Conservation (phyloP, 2,113 vertebrate species). For the Puma concolor region DNA sequence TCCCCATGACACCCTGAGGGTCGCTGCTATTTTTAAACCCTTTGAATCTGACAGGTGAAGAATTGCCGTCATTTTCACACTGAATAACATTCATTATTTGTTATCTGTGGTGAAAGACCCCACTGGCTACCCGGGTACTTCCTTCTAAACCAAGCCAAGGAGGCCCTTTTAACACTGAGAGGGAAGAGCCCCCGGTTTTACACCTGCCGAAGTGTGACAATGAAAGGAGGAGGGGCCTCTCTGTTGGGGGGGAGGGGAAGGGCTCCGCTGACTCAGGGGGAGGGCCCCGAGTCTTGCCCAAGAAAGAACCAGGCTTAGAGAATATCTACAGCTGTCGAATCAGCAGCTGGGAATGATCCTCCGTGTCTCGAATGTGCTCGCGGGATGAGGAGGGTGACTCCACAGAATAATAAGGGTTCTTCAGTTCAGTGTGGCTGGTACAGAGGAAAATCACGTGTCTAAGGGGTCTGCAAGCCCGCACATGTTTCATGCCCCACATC, state of each 20-base stretch:
- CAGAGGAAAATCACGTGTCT: not conserved
- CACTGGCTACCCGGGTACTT: constrained; percentile 24
- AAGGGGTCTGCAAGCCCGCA: not conserved
- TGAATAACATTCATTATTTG: constrained; percentile 58
- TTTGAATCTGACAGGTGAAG: constrained; percentile 67
- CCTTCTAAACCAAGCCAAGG: not conserved
- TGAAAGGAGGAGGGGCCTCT: not conserved
- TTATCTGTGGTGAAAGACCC: constrained; percentile 61
- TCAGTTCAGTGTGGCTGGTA: rapidly evolving
- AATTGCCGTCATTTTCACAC: constrained; percentile 59
- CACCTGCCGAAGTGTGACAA: not conserved
- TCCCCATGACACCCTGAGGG: constrained; percentile 62
- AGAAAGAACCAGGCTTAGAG: not conserved
- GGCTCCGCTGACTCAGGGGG: not conserved
- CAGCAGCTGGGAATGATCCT: not conserved
- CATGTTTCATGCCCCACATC: not conserved
- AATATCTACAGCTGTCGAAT: not conserved
- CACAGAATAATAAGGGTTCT: not conserved
- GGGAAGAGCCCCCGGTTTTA: not conserved
- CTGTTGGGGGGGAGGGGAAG: rapidly evolving
- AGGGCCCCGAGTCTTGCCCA: not conserved
- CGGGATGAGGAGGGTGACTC: not conserved
- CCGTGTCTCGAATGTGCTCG: not conserved
- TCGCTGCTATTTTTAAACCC: constrained; percentile 74
- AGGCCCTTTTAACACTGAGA: not conserved